These are phyloP conservation scores for Tachina fera DNA, from an alignment of 2,888 invertebrate species.

Conservation along the genomic window DNA sequence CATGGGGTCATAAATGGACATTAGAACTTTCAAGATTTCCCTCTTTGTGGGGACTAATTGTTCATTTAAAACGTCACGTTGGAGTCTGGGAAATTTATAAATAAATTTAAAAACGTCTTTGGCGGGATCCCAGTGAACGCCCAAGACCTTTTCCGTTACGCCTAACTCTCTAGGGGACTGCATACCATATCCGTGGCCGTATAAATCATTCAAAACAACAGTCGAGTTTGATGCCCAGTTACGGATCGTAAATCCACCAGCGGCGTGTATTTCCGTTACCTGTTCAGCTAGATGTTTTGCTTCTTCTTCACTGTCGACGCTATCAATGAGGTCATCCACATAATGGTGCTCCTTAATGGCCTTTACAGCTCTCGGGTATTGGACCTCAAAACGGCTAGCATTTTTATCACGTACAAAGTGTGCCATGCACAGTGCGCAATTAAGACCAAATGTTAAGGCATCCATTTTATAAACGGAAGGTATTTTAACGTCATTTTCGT, in stretches of 20 bases:
- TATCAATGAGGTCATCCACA: constrained; percentile 39
- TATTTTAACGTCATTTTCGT: constrained; percentile 23
- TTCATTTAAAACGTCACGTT: no score
- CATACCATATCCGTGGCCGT: not conserved
- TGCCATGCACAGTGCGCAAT: constrained; percentile 65
- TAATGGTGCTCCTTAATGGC: constrained; percentile 30
- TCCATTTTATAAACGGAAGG: constrained; percentile 61
- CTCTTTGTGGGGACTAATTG: no score
- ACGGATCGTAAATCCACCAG: constrained; percentile 19
- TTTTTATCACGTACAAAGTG: constrained; percentile 52
- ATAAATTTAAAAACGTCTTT: constrained; percentile 45
- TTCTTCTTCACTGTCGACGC: constrained; percentile 14
- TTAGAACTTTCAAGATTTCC: no score
- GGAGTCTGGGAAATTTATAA: constrained; percentile 31
- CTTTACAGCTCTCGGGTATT: constrained; percentile 12
- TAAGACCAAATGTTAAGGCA: constrained; percentile 58
- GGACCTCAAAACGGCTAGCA: not conserved
- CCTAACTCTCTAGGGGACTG: not conserved
- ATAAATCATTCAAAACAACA: constrained; percentile 5
- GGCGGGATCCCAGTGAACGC: constrained; percentile 43
- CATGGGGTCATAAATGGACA: no score
- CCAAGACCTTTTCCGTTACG: constrained; percentile 31
- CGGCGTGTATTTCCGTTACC: constrained; percentile 21
- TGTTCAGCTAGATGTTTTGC: constrained; percentile 6
- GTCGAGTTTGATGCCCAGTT: constrained; percentile 48